Percentiles rank a stretch among this genome's conserved stretches.
Evolutionary conservation across 1,140 invertebrate genomes (phyloP).

Genomic region (Calycopis cecrops): DNA sequence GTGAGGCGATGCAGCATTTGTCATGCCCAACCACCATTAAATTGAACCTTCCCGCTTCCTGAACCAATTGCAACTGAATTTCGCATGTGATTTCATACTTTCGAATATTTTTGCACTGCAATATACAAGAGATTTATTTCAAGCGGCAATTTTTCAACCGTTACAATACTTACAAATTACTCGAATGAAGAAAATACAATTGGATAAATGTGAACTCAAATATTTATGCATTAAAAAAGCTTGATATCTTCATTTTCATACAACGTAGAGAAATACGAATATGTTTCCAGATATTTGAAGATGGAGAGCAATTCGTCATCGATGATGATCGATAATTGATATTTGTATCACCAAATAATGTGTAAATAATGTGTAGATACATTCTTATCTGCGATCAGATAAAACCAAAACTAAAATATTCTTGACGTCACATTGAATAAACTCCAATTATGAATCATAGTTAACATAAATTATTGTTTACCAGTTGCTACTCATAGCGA

Average conservation of each 20-base stretch:
- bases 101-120: constrained; percentile 23
- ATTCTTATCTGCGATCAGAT: no score
- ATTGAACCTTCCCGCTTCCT: constrained; percentile 64
- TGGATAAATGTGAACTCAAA: constrained; percentile 4
- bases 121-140: constrained; percentile 15
- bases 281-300: no score
- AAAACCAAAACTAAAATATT: no score
- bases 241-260: constrained; percentile 3
- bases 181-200: constrained; percentile 2
- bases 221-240: neutral
- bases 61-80: constrained; percentile 53
- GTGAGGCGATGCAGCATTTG: constrained; percentile 50
- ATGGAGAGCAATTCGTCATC: no score
- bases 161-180: constrained; percentile 11
- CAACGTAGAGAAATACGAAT: neutral
- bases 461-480: no score
- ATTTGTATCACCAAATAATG: no score
- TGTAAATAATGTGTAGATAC: no score
- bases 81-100: constrained; percentile 24
- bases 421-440: no score
- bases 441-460: no score
- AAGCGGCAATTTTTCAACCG: constrained; percentile 13
- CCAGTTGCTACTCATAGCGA: no score
- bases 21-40: constrained; percentile 68
- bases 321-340: no score